Base-by-base conservation (phyloP, 2,797 vertebrate species). In the Dicrostonyx torquatus region DNA sequence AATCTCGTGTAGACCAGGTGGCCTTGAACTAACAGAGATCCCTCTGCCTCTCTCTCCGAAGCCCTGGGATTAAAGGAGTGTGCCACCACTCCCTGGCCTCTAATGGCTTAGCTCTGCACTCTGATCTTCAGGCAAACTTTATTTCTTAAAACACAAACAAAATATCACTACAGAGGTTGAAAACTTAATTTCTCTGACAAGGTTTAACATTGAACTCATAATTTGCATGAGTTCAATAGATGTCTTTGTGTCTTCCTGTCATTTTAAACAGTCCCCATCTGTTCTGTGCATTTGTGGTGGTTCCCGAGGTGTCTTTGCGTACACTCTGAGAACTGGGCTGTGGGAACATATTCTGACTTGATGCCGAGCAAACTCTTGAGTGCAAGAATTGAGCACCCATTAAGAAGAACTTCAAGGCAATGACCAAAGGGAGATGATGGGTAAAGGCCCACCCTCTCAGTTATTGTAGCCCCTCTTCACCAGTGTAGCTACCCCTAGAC, bases 401-500 rank as follows among this genome's bases (percentile, higher is more conserved):
- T 34, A 20, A 5, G 75, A 37, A 37, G 0, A 58, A 22, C 73
- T 11, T 1, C 18, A 37, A 60, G 53, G 37, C 40, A 68, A 68
- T 7, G 29, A 76, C 11, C 5, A 50, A 34, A 3, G 12, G 75
- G 31, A 22, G n/a, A 40, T 10, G 11, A 34, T 37, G 48, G 15
- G 43, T 34, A 31, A 77, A 45, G 34, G 9, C 18, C 1, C 13
- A 37, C 14, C 13, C 26, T 87, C 70, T 75, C n/a, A 22, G 50
- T 40, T 40, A 55, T 8, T 11, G 5, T 2, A 22, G 37, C 18
- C n/a, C 48, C 79, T 58, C 0, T 53, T 87, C 68, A 29, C 15
- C 0, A 7, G 3, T 14, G 26, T 6, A 26, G 24, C 1, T 2
- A 53, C 73, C n/a, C 13, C 37, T 1, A 66, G 14, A 4, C 0